phyloP scores from a whole-genome alignment of 2,113 vertebrate genomes.

The Oxygymnocypris stewartii region DNA sequence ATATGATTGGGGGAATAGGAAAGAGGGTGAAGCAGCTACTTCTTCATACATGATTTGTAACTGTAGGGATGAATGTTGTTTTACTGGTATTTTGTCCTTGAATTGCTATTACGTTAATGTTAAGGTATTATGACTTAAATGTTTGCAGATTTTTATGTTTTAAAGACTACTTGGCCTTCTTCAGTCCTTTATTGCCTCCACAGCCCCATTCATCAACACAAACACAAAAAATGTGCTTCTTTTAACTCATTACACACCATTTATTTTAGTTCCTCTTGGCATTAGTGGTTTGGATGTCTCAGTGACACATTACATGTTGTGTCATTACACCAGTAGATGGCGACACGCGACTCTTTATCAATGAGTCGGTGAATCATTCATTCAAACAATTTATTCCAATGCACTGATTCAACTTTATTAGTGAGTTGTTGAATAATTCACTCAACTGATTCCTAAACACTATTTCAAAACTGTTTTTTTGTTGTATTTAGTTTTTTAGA shows the following conservation, averaged over 20 bases:
- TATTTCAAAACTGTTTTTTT: not conserved
- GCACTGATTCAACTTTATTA: not conserved
- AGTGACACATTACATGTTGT: not conserved
- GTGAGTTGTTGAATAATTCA: not conserved
- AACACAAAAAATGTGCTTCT: not conserved
- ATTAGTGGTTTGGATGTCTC: not conserved
- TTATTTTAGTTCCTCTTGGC: not conserved
- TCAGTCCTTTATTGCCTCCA: not conserved
- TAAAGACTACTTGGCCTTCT: not conserved
- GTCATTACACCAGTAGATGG: not conserved
- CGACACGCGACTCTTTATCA: not conserved
- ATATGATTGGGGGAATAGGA: conserved; percentile 45
- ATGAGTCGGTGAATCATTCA: not conserved
- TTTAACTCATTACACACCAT: not conserved
- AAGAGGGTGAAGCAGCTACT: conserved; percentile 24
- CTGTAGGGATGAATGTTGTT: not conserved
- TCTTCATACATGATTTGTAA: conserved; percentile 23
- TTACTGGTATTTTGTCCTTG: conserved; percentile 30
- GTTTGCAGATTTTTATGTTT: not conserved
- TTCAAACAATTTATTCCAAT: not conserved
- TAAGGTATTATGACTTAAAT: not conserved
- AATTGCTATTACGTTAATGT: not conserved
- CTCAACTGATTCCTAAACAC: not conserved
- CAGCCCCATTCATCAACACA: not conserved
- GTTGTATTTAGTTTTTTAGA: not conserved